A percentile compares a stretch with the other conserved stretches of the same genome.
Evolutionary conservation across 2,113 vertebrate species (phyloP).

Genomic region (Sardina pilchardus): DNA sequence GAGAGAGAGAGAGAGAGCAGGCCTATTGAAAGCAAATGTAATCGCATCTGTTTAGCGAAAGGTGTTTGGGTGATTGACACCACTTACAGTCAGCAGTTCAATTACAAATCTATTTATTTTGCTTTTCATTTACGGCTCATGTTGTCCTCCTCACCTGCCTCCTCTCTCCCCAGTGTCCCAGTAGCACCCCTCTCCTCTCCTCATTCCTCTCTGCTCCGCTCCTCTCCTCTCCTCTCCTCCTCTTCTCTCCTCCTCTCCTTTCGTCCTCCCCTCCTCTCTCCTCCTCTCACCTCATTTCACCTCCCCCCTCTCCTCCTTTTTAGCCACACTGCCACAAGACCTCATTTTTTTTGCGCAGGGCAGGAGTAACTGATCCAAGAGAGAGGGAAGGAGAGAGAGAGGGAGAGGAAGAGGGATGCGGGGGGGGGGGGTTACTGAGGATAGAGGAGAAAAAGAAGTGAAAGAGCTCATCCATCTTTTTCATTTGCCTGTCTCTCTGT

Average conservation of each 20-base stretch:
- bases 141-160: not conserved
- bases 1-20: not conserved
- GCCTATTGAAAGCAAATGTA: not conserved
- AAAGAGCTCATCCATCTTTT: not conserved
- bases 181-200: not conserved
- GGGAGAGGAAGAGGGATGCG: not conserved
- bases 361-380: constrained; percentile 31
- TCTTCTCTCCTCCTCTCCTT: not conserved
- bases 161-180: not conserved
- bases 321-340: constrained; percentile 30
- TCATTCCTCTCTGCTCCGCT: not conserved
- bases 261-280: no score
- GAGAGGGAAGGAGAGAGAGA: not conserved
- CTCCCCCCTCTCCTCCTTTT: constrained; percentile 19
- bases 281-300: constrained; percentile 5
- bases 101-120: not conserved
- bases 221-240: not conserved
- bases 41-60: not conserved
- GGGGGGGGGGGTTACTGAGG: not conserved
- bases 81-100: not conserved
- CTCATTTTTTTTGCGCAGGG: constrained; percentile 29
- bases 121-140: not conserved
- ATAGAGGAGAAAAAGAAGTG: not conserved
- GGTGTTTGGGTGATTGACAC: constrained; percentile 5
- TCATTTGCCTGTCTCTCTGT: not conserved